A percentile compares a stretch with the other conserved stretches of the same genome.
phyloP scores from a whole-genome alignment of 2,888 invertebrate genomes.

The Phragmatobia fuliginosa region DNA sequence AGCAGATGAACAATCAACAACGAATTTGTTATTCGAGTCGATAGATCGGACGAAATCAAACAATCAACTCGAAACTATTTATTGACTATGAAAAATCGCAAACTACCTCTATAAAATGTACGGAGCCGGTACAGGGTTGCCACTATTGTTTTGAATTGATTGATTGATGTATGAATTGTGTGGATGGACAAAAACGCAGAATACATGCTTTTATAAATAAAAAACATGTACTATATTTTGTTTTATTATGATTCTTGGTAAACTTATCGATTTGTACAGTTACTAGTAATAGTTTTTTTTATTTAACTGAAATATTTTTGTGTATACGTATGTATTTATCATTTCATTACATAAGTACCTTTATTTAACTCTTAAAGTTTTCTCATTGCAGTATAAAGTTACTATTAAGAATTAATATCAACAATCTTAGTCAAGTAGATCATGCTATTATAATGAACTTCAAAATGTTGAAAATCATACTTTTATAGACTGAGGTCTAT shows the following conservation, averaged over 20 bases:
- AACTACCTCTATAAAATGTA: slow-evolving; percentile 59
- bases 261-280: too few species aligned
- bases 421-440: too few species aligned
- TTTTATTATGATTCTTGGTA: not conserved
- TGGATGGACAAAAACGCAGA: not conserved
- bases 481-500: too few species aligned
- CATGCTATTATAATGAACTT: too few species aligned
- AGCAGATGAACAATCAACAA: slow-evolving; percentile 47
- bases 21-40: slow-evolving; percentile 49
- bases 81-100: slow-evolving; percentile 67
- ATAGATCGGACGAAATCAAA: slow-evolving; percentile 54
- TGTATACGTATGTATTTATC: not conserved
- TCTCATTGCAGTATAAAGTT: too few species aligned
- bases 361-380: too few species aligned
- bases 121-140: slow-evolving; percentile 46
- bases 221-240: not conserved
- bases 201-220: not conserved
- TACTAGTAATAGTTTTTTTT: too few species aligned
- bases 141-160: slow-evolving; percentile 28
- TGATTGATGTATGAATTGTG: slow-evolving; percentile 10
- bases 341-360: too few species aligned
- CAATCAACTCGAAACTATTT: slow-evolving; percentile 55
- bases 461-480: too few species aligned
- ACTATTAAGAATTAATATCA: too few species aligned
- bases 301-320: not conserved